Percentiles rank a stretch among this genome's conserved stretches.
Conservation (phyloP, 2,797 vertebrate genomes). For the Onychomys leucogaster region DNA sequence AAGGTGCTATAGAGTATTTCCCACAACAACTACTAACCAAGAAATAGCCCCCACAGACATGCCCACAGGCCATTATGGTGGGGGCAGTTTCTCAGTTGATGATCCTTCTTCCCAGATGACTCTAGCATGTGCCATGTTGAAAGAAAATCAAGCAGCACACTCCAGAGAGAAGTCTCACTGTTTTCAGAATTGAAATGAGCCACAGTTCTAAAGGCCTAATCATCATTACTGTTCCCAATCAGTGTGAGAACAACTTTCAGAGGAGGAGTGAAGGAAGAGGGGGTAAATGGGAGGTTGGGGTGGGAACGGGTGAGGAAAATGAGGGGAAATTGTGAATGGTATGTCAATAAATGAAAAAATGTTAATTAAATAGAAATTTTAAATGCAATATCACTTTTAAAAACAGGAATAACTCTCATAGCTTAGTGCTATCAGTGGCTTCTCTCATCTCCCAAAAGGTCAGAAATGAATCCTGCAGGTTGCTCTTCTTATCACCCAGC, state of each 20-base stretch:
- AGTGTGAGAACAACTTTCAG: neutral
- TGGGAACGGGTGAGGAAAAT: too few species aligned
- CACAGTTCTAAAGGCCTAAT: neutral
- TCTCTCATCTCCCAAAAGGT: neutral
- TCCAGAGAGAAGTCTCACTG: neutral
- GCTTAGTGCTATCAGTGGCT: neutral
- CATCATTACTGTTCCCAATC: neutral
- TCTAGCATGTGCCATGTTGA: neutral
- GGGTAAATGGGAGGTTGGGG: too few species aligned
- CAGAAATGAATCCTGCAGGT: neutral
- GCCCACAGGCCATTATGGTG: neutral
- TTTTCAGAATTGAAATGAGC: neutral
- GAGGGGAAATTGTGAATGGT: too few species aligned
- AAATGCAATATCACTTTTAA: too few species aligned
- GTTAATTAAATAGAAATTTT: too few species aligned
- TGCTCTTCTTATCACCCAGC: neutral
- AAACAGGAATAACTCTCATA: neutral
- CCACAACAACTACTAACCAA: neutral
- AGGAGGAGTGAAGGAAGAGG: too few species aligned
- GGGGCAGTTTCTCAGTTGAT: neutral
- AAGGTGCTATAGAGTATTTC: rapidly evolving
- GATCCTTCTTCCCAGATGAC: neutral
- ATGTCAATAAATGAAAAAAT: too few species aligned
- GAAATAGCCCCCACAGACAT: neutral
- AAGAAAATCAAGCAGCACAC: neutral